Base-by-base conservation (phyloP, 2,113 vertebrate genomes). In the Ranitomeya imitator region DNA sequence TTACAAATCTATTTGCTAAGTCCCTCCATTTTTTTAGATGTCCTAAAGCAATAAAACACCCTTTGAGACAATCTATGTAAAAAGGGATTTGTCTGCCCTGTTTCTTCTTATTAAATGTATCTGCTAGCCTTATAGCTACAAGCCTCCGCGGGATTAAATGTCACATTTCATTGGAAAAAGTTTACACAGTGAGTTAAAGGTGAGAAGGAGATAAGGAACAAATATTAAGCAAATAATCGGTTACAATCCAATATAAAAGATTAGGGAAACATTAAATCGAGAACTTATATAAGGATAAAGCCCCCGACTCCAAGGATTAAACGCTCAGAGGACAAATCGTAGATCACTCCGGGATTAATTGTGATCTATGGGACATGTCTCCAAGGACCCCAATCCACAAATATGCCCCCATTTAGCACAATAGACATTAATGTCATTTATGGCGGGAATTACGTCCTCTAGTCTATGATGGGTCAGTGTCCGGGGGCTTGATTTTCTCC, bases 131-230 rank as follows among this genome's bases (percentile, higher is more conserved):
- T 71, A 71, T 57, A 6, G 45, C 51, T 55, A 12, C 11, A 19
- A 31, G 21, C 26, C 19, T 77, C 23, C 10, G 26, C 19, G 2
- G 60, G 8, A 67, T 21, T 37, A 88, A 88, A 88, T 88, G 87
- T 88, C 87, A 88, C 37, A 67, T 77, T 54, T 88, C 84, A 88
- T 88, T 88, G 87, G 71, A 88, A 88, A 86, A 76, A 76, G 45
- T 79, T 31, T 52, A 14, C 8, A 12, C 45, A 37, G 63, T 26
- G 23, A n/a, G 67, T 23, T 51, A 74, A 74, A 88, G 18, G 45
- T 51, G 26, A 18, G 23, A 26, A 51, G 79, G 7, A 73, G 63
- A 73, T 55, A 87, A 37, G 45, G 59, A 12, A 73, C 52, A 74
- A 81, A 81, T 81, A 52, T 61, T 67, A 45, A 74, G 79, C 86